A percentile compares a stretch with the other conserved stretches of the same genome.
Evolutionary conservation across 1,140 invertebrate species (phyloP).

Genomic region (Orchestia grillus): DNA sequence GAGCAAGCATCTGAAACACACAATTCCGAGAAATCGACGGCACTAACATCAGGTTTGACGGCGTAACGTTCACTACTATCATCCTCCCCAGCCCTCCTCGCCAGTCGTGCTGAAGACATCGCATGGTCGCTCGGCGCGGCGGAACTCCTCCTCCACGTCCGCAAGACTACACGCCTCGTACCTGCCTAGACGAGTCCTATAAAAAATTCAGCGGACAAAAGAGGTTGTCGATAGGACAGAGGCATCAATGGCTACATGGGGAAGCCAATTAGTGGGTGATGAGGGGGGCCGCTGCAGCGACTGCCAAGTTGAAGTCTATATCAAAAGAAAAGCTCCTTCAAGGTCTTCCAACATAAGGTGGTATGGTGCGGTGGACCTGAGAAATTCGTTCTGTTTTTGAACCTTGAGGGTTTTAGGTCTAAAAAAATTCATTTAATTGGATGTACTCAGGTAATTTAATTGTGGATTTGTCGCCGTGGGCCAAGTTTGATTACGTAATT

Average conservation of each 20-base stretch:
- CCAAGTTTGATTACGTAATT: too few relatives aligned
- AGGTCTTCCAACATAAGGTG: not conserved
- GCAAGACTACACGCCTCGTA: not conserved
- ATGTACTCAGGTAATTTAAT: too few relatives aligned
- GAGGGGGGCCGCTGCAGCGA: not conserved
- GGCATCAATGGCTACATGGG: not conserved
- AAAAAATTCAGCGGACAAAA: slow-evolving; percentile 1
- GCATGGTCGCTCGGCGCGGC: not conserved
- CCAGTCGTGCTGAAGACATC: not conserved
- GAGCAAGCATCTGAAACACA: not conserved
- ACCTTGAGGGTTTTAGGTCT: not conserved
- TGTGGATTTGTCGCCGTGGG: too few relatives aligned
- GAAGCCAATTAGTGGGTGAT: not conserved
- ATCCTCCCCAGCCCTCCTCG: too few relatives aligned
- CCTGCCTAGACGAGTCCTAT: not conserved
- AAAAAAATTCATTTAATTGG: too few relatives aligned
- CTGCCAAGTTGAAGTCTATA: not conserved
- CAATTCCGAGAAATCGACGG: not conserved
- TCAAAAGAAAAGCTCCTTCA: not conserved
- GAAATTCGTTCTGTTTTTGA: not conserved
- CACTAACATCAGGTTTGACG: not conserved
- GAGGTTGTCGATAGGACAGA: not conserved
- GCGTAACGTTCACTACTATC: not conserved
- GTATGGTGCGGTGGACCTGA: not conserved
- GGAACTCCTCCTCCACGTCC: not conserved